Evolutionary conservation across 2,888 invertebrate species (phyloP).

Genomic region (Tridacna gigas): DNA sequence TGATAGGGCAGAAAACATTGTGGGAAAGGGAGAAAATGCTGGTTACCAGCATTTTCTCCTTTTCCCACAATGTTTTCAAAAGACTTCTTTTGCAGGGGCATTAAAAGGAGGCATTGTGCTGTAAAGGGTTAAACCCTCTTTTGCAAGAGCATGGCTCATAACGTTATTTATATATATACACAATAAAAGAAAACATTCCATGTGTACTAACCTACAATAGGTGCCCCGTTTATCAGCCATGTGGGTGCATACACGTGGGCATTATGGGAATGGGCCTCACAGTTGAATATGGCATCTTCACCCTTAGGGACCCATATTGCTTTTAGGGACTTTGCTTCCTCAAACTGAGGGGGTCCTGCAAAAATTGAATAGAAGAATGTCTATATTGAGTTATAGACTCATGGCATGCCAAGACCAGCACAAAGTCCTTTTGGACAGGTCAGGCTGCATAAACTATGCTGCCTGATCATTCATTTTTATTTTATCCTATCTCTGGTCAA

Average conservation of each 20-base stretch:
- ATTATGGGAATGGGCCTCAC: slow-evolving; percentile 23
- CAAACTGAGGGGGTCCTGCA: slow-evolving; percentile 42
- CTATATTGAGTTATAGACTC: not conserved
- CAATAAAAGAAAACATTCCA: not conserved
- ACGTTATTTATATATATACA: too few species aligned
- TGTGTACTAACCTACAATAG: slow-evolving; percentile 32
- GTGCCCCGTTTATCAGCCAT: slow-evolving; percentile 32
- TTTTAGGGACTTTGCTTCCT: not conserved
- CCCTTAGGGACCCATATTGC: slow-evolving; percentile 6
- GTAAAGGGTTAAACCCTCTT: too few species aligned
- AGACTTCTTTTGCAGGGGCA: too few species aligned
- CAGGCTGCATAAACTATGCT: too few species aligned
- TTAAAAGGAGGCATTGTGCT: too few species aligned
- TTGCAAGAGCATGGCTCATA: not conserved
- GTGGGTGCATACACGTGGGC: slow-evolving; percentile 6
- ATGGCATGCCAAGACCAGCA: too few species aligned
- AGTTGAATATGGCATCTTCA: slow-evolving; percentile 33
- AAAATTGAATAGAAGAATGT: not conserved
- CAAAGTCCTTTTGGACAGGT: too few species aligned
- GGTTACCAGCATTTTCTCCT: not conserved
- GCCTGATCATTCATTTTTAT: too few species aligned
- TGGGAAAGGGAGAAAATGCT: too few species aligned
- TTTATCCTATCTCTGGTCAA: too few species aligned
- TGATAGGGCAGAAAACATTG: too few species aligned
- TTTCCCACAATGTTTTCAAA: not conserved